Evolutionary conservation across 2,113 vertebrate genomes (phyloP), one percentile per base, ranked within the genome.

Genomic region (Myxocyprinus asiaticus): DNA sequence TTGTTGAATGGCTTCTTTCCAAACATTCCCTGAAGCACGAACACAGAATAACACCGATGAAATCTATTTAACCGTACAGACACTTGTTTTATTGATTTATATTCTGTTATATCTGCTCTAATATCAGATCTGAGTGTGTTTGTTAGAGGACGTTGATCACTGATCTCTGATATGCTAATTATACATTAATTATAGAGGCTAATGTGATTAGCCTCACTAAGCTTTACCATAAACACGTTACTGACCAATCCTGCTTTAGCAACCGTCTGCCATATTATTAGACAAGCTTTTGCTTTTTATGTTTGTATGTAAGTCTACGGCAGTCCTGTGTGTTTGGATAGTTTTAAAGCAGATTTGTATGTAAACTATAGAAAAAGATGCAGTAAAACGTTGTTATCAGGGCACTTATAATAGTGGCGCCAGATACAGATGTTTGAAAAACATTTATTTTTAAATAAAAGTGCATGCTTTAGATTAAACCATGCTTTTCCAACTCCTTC

Each of bases 151-250:
- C 22, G 22, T 33, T 1, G 22, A 33, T 3, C 22, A 33, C 22
- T 1, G 22, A 33, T 33, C 22, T 33, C 22, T 33, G 22, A 33
- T 33, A 33, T 3, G 22, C 14, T 15, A 10, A 70, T 70, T 67
- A 48, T n/a, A 62, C 59, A 62, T 74, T 56, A 81, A 68, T 81
- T 64, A 48, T 68, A 66, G 47, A 43, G 11, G 48, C 69, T 80
- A 66, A 83, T 63, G 70, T 81, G 55, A 73, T 83, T 70, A 53
- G 64, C 69, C 14, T 53, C 14, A 2, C 6, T 58, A 58, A 58
- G 6, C 55, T 12, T 6, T 33, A 33, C 55, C 15, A n/a, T 58
- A 15, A 15, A 58, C 14, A 56, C 12, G 55, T 56, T 56, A 56
- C 55, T 0, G 14, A 58, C 11, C 55, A 58, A 58, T 58, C 55